Base-by-base conservation (phyloP, 2,888 invertebrate genomes). In the Monoplex corrugatus region DNA sequence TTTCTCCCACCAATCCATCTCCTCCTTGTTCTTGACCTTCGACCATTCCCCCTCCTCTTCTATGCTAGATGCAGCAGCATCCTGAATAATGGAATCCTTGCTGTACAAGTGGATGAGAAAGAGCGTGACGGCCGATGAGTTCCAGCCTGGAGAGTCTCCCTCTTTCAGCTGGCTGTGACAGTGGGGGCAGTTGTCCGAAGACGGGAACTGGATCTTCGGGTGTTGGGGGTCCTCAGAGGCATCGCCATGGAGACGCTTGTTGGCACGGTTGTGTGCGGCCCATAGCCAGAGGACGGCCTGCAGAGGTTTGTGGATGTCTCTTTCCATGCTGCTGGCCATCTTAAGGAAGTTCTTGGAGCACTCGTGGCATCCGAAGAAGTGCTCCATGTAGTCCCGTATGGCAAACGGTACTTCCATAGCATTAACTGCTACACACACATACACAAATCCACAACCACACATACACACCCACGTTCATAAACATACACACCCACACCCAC, bases 311-410 rank as follows among this genome's bases (percentile, higher is more conserved):
- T 97, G 96, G 0, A 98, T 97, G 93, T 97, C 97, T 94, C 97
- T 97, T 91, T 98, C 97, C 44, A 97, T 97, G 90, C 97, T 97
- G 0, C 96, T 96, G 50, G 98, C 98, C 98, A 99, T 98, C 90
- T 97, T 97, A 95, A 98, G 97, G 95, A 99, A 99, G 96, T 99
- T 98, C 93, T 97, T 96, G 1, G 98, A 97, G 95, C 99, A 99
- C 90, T 98, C 98, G 3, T 97, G 97, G 95, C 99, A 99, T 3
- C 99, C 98, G 96, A 99, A 99, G 96, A 98, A 99, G 95, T 98
- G 96, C 94, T 98, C 98, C 38, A 99, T 97, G 95, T 98, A 99
- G 0, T 92, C 93, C 43, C 91, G 87, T 44, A 94, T 91, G 0
- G 93, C 92, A 35, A 91, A 72, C 23, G 93, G 91, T 0, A 94